Base-by-base conservation (phyloP, 2,797 vertebrate species). In the Picus viridis region DNA sequence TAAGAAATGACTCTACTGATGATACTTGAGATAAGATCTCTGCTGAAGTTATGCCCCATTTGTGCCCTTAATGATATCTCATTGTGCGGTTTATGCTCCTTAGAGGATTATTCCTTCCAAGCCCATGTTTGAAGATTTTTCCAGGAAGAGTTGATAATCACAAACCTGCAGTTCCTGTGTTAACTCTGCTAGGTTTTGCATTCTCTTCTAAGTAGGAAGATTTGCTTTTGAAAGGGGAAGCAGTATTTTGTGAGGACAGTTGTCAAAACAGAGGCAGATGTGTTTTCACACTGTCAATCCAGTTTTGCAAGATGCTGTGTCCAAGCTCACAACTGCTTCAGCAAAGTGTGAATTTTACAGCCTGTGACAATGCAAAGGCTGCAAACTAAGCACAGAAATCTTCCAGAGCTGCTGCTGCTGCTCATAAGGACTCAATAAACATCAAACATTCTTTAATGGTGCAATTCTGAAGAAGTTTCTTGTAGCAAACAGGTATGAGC, bases 21-120 rank as follows among this genome's bases (percentile, higher is more conserved):
- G 57, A 30, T 65, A 73, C 30, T 83, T 62, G 83, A 74, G 75
- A 77, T 90, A 34, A 56, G 6, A 78, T 85, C 47, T 49, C 5
- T 78, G 29, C 69, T 65, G 79, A 89, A 94, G 86, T 90, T 81
- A 86, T 76, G 86, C 65, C 73, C 63, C 89, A 90, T 95, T 95
- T 92, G 68, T 91, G 70, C 58, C 41, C 12, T 88, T 92, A 94
- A 81, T 91, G 90, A 79, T 78, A 79, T 73, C 26, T 82, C 36
- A 29, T 49, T 16, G 39, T 57, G 51, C 54, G 49, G 43, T 69
- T 85, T 88, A 34, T 81, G 63, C 61, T 62, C 1, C 64, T 82
- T 68, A 56, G 32, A 68, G 85, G 29, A 88, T 92, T 92, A 27
- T 3, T 81, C 70, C 59, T 93, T 92, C 61, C 41, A 61, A 73